phyloP scores from a whole-genome alignment of 2,888 invertebrate species.

The Conistra vaccinii region DNA sequence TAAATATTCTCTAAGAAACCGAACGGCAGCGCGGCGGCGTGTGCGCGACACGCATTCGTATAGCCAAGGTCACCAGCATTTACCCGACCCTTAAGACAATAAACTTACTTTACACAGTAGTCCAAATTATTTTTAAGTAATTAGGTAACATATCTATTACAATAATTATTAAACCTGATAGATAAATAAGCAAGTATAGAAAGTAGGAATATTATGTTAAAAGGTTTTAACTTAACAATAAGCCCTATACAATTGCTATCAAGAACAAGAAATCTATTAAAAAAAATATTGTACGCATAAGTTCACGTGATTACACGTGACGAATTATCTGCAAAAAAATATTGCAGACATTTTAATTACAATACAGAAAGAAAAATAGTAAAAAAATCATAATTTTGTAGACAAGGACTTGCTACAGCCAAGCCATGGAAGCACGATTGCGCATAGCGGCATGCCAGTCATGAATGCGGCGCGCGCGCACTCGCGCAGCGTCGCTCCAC shows the following conservation, averaged over 20 bases:
- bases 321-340: not conserved
- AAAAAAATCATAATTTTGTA: not conserved
- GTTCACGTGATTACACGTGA: not conserved
- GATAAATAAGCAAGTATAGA: not conserved
- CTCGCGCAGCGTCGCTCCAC: constrained; percentile 63
- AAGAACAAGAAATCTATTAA: not conserved
- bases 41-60: too few relatives aligned
- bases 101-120: not conserved
- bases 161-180: not conserved
- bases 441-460: constrained; percentile 45
- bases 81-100: too few relatives aligned
- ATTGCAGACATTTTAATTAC: not conserved
- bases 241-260: not conserved
- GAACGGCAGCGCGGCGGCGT: too few relatives aligned
- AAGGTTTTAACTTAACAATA: not conserved
- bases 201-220: not conserved
- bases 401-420: not conserved
- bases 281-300: not conserved
- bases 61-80: too few relatives aligned
- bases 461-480: constrained; percentile 60
- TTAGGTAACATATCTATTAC: not conserved
- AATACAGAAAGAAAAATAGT: not conserved
- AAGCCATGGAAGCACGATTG: constrained; percentile 22
- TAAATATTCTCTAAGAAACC: too few relatives aligned
- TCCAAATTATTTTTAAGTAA: not conserved